Evolutionary conservation across 2,888 invertebrate genomes (phyloP).

Genomic region (Limnephilus auricula): DNA sequence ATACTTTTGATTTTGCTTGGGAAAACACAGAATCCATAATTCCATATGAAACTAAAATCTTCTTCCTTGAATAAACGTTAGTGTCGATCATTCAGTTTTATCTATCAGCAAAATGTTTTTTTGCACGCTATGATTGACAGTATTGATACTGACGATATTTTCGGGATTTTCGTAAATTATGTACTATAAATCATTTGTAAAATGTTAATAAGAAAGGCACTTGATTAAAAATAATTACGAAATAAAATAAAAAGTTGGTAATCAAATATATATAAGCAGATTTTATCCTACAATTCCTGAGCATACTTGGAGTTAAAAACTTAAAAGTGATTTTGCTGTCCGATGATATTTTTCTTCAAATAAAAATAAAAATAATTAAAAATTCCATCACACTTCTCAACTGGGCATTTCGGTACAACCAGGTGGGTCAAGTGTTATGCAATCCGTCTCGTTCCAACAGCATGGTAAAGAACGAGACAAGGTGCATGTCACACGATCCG

Average conservation of each 20-base stretch:
- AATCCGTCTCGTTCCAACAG: no score
- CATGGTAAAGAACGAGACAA: no score
- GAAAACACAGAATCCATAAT: slow-evolving; percentile 36
- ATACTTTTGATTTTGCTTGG: slow-evolving; percentile 20
- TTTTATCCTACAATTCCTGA: no score
- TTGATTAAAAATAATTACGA: not conserved
- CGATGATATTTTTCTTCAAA: no score
- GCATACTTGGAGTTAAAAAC: no score
- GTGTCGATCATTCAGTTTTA: not conserved
- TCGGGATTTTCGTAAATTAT: not conserved
- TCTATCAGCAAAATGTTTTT: not conserved
- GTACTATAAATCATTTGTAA: not conserved
- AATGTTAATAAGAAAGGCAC: not conserved
- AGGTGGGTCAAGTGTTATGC: no score
- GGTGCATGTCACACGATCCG: no score
- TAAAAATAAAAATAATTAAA: no score
- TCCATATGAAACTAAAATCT: not conserved
- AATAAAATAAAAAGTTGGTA: not conserved
- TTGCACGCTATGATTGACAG: not conserved
- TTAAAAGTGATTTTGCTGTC: no score
- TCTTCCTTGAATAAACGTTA: not conserved
- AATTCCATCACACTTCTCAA: no score
- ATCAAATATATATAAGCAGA: no score
- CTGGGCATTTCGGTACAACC: no score
- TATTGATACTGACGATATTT: not conserved